phyloP scores from a whole-genome alignment of 1,140 invertebrate genomes.

The Neodiprion pinetum region DNA sequence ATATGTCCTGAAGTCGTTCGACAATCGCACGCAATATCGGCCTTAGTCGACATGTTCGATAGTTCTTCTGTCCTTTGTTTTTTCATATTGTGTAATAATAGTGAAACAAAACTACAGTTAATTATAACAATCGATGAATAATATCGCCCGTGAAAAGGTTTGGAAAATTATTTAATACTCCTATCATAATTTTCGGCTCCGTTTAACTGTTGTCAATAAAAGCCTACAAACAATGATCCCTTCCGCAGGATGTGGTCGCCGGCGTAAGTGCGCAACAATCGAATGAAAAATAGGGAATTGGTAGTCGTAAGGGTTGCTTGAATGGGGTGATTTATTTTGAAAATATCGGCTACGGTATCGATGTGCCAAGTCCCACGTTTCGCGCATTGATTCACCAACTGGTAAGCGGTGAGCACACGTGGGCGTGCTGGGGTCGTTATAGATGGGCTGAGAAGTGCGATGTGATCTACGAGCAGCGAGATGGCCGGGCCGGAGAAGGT shows the following conservation, averaged over 20 bases:
- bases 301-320: not conserved
- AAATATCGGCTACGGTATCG: not conserved
- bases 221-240: not conserved
- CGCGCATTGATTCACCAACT: constrained; percentile 5
- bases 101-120: too few relatives aligned
- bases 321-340: not conserved
- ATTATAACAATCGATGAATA: not conserved
- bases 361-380: not conserved
- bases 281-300: not conserved
- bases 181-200: not conserved
- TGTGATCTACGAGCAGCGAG: constrained; percentile 15
- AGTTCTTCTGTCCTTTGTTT: too few relatives aligned
- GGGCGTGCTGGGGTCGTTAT: not conserved
- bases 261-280: constrained; percentile 7
- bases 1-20: not conserved
- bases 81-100: too few relatives aligned
- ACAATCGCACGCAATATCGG: not conserved
- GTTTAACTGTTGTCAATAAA: not conserved
- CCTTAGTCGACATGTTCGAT: too few relatives aligned
- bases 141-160: not conserved
- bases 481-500: constrained; percentile 25
- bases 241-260: not conserved
- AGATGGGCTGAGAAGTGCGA: constrained; percentile 14
- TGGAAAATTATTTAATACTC: not conserved
- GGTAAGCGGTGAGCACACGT: not conserved